Base-by-base conservation (phyloP, 2,888 invertebrate species). In the Sclerodermus sp. region DNA sequence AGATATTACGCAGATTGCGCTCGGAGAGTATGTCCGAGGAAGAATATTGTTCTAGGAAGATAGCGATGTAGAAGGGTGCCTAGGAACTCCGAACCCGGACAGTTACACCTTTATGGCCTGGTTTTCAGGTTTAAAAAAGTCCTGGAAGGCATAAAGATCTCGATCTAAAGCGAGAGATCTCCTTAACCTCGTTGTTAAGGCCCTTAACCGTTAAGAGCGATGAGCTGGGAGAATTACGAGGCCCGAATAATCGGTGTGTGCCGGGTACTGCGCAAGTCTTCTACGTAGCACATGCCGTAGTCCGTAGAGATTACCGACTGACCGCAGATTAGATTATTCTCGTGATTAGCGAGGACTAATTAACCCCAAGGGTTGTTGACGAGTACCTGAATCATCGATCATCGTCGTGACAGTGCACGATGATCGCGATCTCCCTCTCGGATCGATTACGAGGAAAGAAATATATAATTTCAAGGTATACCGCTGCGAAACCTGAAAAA, bases 271-370 rank as follows among this genome's bases (percentile, higher is more conserved):
- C n/a, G n/a, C n/a, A 8, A 23, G 23, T 23, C 23, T 23, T 23
- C 23, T 5, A 23, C 23, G 8, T 8, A 23, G 8, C 3, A 8
- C 8, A 23, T 23, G 23, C 3, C 23, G 8, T 23, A 23, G 23
- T 8, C 23, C 23, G 23, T 23, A 8, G 18, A 37, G 45, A 37
- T 45, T 36, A 13, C 16, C 30, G 16, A 12, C 14, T 31, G 32
- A 30, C 23, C 45, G 18, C 29, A 45, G 40, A 47, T 47, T 41
- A 41, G 47, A 47, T 47, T 34, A 30, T 18, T 13, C 13, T 14
- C 10, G 45, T 45, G 55, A 56, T 56, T 52, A 53, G 50, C 48
- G 42, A 46, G 23, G 52, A 56, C 53, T 56, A 56, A 56, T 56
- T 56, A 53, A 56, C 52, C 50, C 46, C 42, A 50, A 34, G 45